Evolutionary conservation across 2,113 vertebrate species (phyloP).

Genomic region (human (Homo sapiens)): GRCh38 chr9:104903001-104903500

Average conservation of each 20-base stretch:
- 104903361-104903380: neutral
- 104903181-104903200: neutral
- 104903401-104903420: neutral
- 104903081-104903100: neutral
- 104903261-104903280: neutral
- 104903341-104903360: neutral
- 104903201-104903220: neutral
- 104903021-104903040: neutral
- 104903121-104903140: neutral
- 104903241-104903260: neutral
- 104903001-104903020: neutral
- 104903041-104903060: neutral
- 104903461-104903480: neutral
- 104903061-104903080: neutral
- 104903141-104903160: neutral
- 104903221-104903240: neutral
- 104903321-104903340: neutral
- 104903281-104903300: neutral
- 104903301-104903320: neutral
- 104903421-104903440: neutral
- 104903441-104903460: neutral
- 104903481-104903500: neutral
- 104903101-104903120: neutral
- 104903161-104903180: neutral
- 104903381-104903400: neutral